phyloP scores from a whole-genome alignment of 2,888 invertebrate genomes.

The Parnassius glacialis region DNA sequence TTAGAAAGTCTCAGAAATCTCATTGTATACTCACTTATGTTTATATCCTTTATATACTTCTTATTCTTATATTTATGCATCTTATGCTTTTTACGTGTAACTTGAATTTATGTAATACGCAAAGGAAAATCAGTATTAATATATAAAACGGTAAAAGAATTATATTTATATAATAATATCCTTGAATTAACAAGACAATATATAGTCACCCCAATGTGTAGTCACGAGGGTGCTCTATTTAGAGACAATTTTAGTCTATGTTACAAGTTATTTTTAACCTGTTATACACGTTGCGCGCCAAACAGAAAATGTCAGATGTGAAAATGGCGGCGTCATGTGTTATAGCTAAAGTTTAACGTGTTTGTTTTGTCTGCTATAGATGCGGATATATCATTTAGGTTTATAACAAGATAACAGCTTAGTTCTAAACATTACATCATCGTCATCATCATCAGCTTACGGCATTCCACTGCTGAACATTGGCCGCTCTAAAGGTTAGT shows the following conservation, averaged over 20 bases:
- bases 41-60: no score
- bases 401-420: no score
- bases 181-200: background rate
- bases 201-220: slow-evolving; percentile 19
- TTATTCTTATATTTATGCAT: no score
- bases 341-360: background rate
- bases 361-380: background rate
- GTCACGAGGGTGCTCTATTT: slow-evolving; percentile 49
- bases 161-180: background rate
- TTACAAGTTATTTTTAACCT: slow-evolving; percentile 51
- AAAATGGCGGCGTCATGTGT: slow-evolving; percentile 29
- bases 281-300: slow-evolving; percentile 46
- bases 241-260: slow-evolving; percentile 47
- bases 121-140: no score
- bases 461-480: no score
- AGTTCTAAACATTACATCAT: no score
- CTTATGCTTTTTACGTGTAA: no score
- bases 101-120: no score
- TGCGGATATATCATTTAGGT: background rate
- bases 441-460: no score
- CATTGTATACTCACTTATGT: no score
- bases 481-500: no score
- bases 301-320: slow-evolving; percentile 54
- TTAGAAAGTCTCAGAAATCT: no score
- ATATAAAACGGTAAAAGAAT: background rate